These are phyloP conservation scores for Corbicula japonica DNA, from an alignment of 2,888 invertebrate genomes.

Conservation along the genomic window DNA sequence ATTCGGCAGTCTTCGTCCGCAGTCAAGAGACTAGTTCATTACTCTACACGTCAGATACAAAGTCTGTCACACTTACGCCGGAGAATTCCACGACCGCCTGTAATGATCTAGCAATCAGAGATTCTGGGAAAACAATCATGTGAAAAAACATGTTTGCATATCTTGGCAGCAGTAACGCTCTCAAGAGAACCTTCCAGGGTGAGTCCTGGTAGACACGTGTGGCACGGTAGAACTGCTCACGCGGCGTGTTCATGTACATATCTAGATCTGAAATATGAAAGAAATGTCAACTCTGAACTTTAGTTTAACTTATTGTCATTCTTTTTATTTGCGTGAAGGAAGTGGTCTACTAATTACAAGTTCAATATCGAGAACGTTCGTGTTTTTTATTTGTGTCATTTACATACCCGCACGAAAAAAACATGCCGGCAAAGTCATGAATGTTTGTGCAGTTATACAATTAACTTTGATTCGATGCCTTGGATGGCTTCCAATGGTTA, in stretches of 20 bases:
- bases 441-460: background rate
- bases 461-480: no score
- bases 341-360: background rate
- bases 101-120: constrained; percentile 21
- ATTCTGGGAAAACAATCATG: constrained; percentile 19
- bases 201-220: constrained; percentile 60
- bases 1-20: background rate
- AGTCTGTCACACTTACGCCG: constrained; percentile 26
- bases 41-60: no score
- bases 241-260: constrained; percentile 82
- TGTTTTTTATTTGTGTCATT: background rate
- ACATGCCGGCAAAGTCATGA: background rate
- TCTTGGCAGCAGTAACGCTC: constrained; percentile 15
- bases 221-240: constrained; percentile 75
- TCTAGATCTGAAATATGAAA: constrained; percentile 78
- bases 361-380: background rate
- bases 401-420: background rate
- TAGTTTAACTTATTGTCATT: background rate
- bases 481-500: no score
- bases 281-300: background rate
- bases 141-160: constrained; percentile 22
- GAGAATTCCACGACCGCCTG: constrained; percentile 21
- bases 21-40: background rate
- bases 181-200: constrained; percentile 17
- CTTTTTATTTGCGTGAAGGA: background rate